Evolutionary conservation across 1,140 invertebrate genomes (phyloP).

Genomic region (Hermetia illucens): DNA sequence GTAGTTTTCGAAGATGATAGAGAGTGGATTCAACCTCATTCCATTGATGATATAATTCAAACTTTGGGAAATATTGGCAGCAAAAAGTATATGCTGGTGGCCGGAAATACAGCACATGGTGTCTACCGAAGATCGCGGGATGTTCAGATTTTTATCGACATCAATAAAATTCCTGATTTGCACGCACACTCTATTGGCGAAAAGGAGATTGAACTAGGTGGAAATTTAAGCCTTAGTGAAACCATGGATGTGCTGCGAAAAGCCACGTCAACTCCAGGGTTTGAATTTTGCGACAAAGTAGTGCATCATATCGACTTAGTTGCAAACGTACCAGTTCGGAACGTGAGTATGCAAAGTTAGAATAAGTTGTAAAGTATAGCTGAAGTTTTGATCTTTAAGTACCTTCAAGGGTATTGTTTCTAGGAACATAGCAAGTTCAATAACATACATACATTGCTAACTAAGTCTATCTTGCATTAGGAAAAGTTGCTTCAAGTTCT

Average conservation of each 20-base stretch:
- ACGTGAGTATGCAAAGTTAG: too few relatives aligned
- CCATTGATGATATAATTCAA: conserved; percentile 26
- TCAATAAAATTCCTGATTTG: conserved; percentile 41
- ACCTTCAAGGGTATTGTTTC: too few relatives aligned
- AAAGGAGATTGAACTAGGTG: conserved; percentile 34
- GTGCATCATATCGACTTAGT: conserved; percentile 46
- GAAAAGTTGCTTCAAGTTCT: too few relatives aligned
- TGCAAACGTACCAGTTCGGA: conserved; percentile 50
- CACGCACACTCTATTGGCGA: conserved; percentile 22
- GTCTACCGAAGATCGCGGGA: conserved; percentile 37
- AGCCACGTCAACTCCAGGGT: conserved; percentile 10
- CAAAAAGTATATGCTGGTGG: conserved; percentile 39
- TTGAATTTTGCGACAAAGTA: background rate
- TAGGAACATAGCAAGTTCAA: too few relatives aligned
- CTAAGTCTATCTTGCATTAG: too few relatives aligned
- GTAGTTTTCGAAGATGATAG: background rate
- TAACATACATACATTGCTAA: too few relatives aligned
- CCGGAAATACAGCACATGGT: conserved; percentile 49
- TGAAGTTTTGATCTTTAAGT: too few relatives aligned
- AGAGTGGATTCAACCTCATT: too few relatives aligned
- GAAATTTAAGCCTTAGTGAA: conserved; percentile 37
- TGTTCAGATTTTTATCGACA: conserved; percentile 42
- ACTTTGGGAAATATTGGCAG: conserved; percentile 25
- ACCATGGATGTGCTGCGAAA: conserved; percentile 38
- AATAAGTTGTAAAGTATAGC: too few relatives aligned